phyloP scores from a whole-genome alignment of 2,797 vertebrate species.

The Sarcophilus harrisii region DNA sequence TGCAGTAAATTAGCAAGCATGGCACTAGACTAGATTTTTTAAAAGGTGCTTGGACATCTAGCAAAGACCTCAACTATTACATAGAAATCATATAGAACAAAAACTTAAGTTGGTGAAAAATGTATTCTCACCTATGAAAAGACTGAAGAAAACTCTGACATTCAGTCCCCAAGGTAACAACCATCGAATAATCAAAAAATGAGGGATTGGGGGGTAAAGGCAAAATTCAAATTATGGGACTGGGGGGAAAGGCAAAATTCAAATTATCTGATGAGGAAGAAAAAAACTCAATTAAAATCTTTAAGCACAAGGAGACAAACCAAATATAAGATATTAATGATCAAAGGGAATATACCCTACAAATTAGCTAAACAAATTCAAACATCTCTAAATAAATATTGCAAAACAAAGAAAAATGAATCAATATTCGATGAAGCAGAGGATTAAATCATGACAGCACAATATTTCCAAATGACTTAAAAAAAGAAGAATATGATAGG shows the following conservation, averaged over 20 bases:
- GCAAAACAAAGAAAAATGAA: neutral
- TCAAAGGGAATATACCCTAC: neutral
- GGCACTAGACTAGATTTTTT: neutral
- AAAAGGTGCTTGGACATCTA: no score
- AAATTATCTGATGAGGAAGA: neutral
- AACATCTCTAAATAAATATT: neutral
- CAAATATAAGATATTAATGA: neutral
- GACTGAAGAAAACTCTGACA: neutral
- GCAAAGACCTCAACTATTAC: no score
- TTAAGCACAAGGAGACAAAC: neutral
- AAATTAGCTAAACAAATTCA: neutral
- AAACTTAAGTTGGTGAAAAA: neutral
- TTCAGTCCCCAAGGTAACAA: neutral
- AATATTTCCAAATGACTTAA: neutral
- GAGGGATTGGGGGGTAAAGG: neutral
- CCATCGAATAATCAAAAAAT: neutral
- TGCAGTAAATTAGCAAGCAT: neutral
- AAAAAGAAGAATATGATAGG: neutral
- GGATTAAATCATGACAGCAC: neutral
- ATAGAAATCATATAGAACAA: neutral
- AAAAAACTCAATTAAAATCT: neutral
- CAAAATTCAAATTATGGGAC: neutral
- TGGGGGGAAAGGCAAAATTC: neutral
- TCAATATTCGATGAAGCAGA: neutral
- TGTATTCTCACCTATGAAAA: neutral